Evolutionary conservation across 2,888 invertebrate species (phyloP), one percentile per base, ranked within the genome.

Genomic region (Chymomyza fuscimana): DNA sequence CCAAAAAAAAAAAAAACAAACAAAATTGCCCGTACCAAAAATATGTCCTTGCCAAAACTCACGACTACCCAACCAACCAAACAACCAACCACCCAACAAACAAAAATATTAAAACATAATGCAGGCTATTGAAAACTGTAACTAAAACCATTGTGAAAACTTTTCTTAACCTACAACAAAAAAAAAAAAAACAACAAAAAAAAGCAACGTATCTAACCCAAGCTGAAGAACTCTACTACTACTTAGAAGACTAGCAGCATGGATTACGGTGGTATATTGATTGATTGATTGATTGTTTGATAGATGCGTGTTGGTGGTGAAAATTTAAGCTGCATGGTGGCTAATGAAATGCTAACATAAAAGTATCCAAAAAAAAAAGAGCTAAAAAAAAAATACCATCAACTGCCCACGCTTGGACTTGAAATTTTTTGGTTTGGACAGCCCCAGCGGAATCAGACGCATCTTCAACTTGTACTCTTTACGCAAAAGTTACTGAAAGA

Each of bases 311-410:
- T 80, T 81, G 86, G 86, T 83, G 88, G 81, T 80, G 75, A 78
- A 81, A 73, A 84, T 77, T 70, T 73, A 72, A 78, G 81, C 73
- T 80, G 86, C 83, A 87, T 82, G 83, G 83, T 82, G 83, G 83
- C 72, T 58, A 62, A 52, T 66, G 70, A 58, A 74, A 73, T 76
- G 81, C 75, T 80, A 74, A 83, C 77, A 65, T 59, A 71, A 70
- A 54, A 51, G 12, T 51, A 51, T 16, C 16, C 51, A 16, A 51
- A n/a, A 52, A 12, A 52, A 52, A 40, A 54, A 25, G 19, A 19
- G 19, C 19, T 2, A 69, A 56, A 36, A 36, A 62, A 65, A 62
- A 36, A 12, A 50, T 77, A 72, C 67, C 77, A 62, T 69, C 68
- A 58, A 32, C 64, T 54, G 22, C 51, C 51, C 46, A 63, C 29